phyloP scores from a whole-genome alignment of 2,797 vertebrate species.

The Acrossocheilus wenchowensis region DNA sequence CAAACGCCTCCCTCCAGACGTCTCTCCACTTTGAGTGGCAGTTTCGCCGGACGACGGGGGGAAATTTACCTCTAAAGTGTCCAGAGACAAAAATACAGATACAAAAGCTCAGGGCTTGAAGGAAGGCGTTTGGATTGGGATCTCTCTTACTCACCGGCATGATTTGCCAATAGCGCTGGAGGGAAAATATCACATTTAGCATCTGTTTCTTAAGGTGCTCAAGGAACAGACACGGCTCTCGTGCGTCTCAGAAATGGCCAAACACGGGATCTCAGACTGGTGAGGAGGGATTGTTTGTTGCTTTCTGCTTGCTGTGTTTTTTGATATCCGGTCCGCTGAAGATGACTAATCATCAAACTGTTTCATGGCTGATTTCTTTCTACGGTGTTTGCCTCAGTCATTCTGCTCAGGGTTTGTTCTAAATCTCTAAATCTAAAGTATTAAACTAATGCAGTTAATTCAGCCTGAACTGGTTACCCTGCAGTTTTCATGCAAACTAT shows the following conservation, averaged over 20 bases:
- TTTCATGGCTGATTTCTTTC: neutral
- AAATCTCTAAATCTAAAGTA: neutral
- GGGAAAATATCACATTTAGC: neutral
- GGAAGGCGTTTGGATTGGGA: neutral
- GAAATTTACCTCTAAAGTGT: neutral
- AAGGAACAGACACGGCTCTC: neutral
- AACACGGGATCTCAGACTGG: neutral
- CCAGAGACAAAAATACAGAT: neutral
- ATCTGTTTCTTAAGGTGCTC: neutral
- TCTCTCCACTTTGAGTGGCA: conserved; percentile 25
- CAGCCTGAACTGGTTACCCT: neutral
- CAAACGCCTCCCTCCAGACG: neutral
- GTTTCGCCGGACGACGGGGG: neutral
- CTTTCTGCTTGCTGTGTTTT: neutral
- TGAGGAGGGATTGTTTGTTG: neutral
- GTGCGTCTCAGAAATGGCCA: neutral
- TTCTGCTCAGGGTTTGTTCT: neutral
- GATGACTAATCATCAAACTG: neutral
- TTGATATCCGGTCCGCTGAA: neutral
- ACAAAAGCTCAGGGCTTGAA: neutral
- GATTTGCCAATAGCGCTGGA: neutral
- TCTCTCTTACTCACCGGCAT: neutral
- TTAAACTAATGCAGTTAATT: neutral
- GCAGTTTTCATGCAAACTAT: neutral
- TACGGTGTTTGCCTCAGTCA: neutral